Percentiles rank a stretch among this genome's conserved stretches.
Evolutionary conservation across 2,888 invertebrate genomes (phyloP).

Genomic region (Synanthedon formicaeformis): DNA sequence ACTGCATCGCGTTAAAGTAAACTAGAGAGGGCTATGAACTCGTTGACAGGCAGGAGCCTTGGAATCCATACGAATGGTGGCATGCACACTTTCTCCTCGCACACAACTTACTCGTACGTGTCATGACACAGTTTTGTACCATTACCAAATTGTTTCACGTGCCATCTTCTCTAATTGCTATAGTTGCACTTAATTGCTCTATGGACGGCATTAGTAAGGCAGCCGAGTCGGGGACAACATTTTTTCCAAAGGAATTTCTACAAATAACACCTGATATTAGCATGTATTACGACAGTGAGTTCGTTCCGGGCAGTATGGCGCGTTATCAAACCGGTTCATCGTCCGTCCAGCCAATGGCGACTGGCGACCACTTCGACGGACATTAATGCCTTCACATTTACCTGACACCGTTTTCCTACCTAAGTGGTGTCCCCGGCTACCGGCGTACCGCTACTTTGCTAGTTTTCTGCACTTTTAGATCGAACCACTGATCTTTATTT

Average conservation of each 20-base stretch:
- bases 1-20: conserved; percentile 47
- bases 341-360: conserved; percentile 3
- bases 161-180: too few species aligned
- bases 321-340: conserved; percentile 49
- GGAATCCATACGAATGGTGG: conserved; percentile 19
- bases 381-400: conserved; percentile 26
- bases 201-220: too few species aligned
- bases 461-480: too few species aligned
- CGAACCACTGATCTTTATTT: too few species aligned
- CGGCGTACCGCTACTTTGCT: too few species aligned
- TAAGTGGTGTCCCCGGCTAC: conserved; percentile 31
- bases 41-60: conserved; percentile 45
- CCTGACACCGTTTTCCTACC: conserved; percentile 41
- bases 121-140: conserved; percentile 37
- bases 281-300: conserved; percentile 40
- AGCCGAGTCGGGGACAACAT: too few species aligned
- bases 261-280: conserved; percentile 49
- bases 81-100: conserved; percentile 51
- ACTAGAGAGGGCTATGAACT: conserved; percentile 42
- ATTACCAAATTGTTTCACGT: neutral
- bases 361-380: conserved; percentile 11
- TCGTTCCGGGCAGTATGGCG: conserved; percentile 16
- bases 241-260: conserved; percentile 32
- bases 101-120: conserved; percentile 22
- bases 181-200: too few species aligned